These are phyloP conservation scores for Procambarus virginalis DNA, from an alignment of 1,140 invertebrate genomes.

Conservation along the genomic window DNA sequence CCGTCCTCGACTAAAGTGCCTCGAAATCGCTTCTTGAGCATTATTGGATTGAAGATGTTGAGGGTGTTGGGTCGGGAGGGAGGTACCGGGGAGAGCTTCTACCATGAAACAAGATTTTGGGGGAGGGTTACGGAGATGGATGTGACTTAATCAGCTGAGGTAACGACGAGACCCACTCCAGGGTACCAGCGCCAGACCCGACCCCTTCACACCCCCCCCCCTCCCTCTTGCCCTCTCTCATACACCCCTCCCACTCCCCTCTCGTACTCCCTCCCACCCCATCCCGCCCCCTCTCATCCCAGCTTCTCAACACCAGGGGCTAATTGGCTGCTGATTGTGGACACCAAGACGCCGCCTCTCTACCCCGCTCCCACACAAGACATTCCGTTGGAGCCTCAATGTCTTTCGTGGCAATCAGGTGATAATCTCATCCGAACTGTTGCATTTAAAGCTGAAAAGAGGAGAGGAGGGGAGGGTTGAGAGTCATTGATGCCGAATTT, in stretches of 20 bases:
- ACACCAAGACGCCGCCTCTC: not conserved
- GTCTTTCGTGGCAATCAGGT: no score
- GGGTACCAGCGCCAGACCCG: no score
- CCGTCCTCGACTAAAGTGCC: constrained; percentile 63
- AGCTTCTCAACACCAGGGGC: not conserved
- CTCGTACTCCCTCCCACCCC: no score
- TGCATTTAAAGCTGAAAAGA: no score
- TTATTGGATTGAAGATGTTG: constrained; percentile 68
- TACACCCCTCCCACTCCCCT: no score
- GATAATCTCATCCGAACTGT: no score
- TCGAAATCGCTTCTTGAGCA: constrained; percentile 67
- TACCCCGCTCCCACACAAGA: not conserved
- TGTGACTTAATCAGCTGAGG: constrained; percentile 15
- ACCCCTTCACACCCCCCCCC: no score
- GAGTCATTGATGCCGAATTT: no score
- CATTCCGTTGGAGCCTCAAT: not conserved
- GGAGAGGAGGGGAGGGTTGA: no score
- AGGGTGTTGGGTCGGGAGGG: constrained; percentile 14
- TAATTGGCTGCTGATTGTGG: not conserved
- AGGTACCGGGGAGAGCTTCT: not conserved
- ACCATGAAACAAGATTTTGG: constrained; percentile 9
- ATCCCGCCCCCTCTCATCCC: not conserved
- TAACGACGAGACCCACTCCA: not conserved
- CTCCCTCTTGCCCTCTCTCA: no score
- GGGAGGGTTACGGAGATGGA: not conserved